phyloP scores from a whole-genome alignment of 2,797 vertebrate species.

The Psittacula echo region DNA sequence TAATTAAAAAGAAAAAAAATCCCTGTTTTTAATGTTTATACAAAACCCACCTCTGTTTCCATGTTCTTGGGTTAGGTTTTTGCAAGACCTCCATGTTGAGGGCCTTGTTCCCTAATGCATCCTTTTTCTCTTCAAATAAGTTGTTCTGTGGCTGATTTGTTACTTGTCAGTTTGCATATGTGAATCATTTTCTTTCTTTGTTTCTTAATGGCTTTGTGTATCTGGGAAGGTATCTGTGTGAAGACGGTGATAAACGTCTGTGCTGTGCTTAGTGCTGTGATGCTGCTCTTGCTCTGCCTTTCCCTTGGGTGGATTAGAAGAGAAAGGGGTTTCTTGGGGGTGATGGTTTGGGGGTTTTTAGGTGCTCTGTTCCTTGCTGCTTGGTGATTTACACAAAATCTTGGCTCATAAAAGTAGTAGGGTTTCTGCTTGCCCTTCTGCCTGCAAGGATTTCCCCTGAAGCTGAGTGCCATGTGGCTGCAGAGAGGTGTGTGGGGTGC shows the following conservation, averaged over 20 bases:
- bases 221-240: conserved; percentile 24
- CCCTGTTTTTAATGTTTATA: conserved; percentile 7
- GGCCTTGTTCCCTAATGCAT: background rate
- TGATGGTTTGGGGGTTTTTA: background rate
- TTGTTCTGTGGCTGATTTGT: conserved; percentile 19
- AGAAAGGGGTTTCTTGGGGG: background rate
- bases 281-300: conserved; percentile 44
- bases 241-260: background rate
- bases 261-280: conserved; percentile 41
- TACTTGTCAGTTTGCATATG: background rate
- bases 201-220: background rate
- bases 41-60: background rate
- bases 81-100: background rate
- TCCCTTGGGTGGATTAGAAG: conserved; percentile 58
- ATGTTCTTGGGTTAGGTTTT: background rate
- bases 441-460: background rate
- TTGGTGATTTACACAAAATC: background rate
- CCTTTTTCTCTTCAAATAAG: background rate
- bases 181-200: background rate
- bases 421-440: background rate
- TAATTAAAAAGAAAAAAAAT: background rate
- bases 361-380: background rate
- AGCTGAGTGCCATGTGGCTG: background rate
- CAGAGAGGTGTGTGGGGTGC: no score
- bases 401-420: background rate